A percentile compares a stretch with the other conserved stretches of the same genome.
Evolutionary conservation across 2,888 invertebrate species (phyloP).

Genomic region (Proisotoma minuta): DNA sequence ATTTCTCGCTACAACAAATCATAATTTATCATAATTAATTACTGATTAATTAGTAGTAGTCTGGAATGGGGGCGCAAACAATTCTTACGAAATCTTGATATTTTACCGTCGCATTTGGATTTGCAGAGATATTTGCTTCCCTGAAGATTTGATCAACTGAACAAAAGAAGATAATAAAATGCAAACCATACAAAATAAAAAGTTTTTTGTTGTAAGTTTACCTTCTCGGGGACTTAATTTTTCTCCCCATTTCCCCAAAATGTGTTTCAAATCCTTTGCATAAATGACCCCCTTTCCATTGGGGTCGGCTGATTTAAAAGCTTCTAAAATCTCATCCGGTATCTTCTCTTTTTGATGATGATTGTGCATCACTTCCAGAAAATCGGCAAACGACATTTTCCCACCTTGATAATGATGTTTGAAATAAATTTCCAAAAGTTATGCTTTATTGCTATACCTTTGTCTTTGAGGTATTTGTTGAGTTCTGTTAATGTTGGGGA

Average conservation of each 20-base stretch:
- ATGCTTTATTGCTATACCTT: slow-evolving; percentile 52
- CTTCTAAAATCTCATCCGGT: slow-evolving; percentile 76
- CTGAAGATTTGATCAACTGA: slow-evolving; percentile 80
- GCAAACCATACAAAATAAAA: slow-evolving; percentile 12
- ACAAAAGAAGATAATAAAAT: neutral
- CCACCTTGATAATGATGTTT: slow-evolving; percentile 59
- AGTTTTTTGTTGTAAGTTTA: slow-evolving; percentile 46
- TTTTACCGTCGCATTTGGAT: slow-evolving; percentile 69
- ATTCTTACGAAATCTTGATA: slow-evolving; percentile 90
- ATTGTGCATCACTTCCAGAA: slow-evolving; percentile 90
- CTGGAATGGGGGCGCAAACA: slow-evolving; percentile 85
- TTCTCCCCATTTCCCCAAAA: slow-evolving; percentile 89
- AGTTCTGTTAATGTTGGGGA: slow-evolving; percentile 90
- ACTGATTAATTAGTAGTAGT: slow-evolving; percentile 66
- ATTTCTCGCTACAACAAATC: too few species aligned
- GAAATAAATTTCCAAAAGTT: slow-evolving; percentile 1
- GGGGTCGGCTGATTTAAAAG: slow-evolving; percentile 80
- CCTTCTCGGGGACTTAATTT: slow-evolving; percentile 65
- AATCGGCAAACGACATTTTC: slow-evolving; percentile 91
- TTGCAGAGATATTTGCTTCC: slow-evolving; percentile 72
- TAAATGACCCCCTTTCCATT: slow-evolving; percentile 69
- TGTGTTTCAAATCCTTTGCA: slow-evolving; percentile 74
- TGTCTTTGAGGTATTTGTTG: slow-evolving; percentile 72
- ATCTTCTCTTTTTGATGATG: slow-evolving; percentile 73
- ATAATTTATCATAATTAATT: neutral